phyloP scores from a whole-genome alignment of 2,797 vertebrate genomes.

The Lates japonicus region DNA sequence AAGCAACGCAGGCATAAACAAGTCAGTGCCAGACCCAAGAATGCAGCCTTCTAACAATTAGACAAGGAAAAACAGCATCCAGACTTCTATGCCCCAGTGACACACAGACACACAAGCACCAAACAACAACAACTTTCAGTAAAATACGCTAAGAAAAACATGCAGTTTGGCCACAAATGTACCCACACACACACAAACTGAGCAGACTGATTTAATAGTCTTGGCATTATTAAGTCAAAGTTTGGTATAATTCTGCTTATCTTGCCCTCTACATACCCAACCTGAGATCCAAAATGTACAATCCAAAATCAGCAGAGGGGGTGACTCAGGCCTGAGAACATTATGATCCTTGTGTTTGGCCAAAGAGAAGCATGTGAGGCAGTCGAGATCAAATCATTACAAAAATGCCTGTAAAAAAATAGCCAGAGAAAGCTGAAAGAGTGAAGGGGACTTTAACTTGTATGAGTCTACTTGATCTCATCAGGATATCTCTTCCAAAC shows the following conservation, averaged over 20 bases:
- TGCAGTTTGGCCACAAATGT: background rate
- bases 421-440: background rate
- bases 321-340: background rate
- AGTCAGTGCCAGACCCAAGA: conserved; percentile 38
- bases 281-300: background rate
- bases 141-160: conserved; percentile 4
- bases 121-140: conserved; percentile 15
- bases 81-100: conserved; percentile 15
- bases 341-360: background rate
- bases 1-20: conserved; percentile 52
- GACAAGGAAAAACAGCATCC: conserved; percentile 20
- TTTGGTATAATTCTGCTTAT: background rate
- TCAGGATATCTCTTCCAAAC: background rate
- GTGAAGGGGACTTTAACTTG: background rate
- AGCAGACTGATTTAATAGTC: background rate
- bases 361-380: background rate
- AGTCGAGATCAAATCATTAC: conserved; percentile 12
- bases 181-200: background rate
- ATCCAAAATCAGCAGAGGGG: background rate
- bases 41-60: conserved; percentile 60
- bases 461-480: background rate
- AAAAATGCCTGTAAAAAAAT: background rate
- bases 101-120: conserved; percentile 1
- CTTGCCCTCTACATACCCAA: background rate
- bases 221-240: background rate